phyloP scores from a whole-genome alignment of 2,113 vertebrate species.

The Dicaeum eximium region DNA sequence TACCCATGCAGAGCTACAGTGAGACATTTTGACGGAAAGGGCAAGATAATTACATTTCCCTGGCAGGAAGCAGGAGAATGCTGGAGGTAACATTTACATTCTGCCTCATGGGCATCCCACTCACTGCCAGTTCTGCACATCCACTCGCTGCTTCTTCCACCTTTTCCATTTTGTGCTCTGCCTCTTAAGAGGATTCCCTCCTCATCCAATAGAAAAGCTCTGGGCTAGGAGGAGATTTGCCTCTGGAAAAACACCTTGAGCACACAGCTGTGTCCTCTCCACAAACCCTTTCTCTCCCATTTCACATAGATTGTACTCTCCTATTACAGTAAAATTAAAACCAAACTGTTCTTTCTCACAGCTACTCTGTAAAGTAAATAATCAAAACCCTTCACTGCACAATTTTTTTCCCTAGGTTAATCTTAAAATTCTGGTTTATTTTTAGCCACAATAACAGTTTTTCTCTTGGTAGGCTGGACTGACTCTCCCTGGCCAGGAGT shows the following conservation, averaged over 20 bases:
- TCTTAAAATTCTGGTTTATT: neutral
- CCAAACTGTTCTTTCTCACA: neutral
- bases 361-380: neutral
- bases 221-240: neutral
- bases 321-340: neutral
- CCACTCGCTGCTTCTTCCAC: neutral
- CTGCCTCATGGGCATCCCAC: neutral
- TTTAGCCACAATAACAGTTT: neutral
- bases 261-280: neutral
- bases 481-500: neutral
- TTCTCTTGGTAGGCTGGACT: neutral
- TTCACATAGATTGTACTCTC: neutral
- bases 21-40: neutral
- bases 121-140: neutral
- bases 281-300: neutral
- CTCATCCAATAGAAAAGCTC: neutral
- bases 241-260: neutral
- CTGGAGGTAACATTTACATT: conserved; percentile 47
- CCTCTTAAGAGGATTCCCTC: neutral
- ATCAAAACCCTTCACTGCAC: neutral
- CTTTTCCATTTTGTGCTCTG: neutral
- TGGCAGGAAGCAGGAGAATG: neutral
- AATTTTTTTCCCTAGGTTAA: neutral
- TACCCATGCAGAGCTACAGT: neutral
- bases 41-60: conserved; percentile 20